Evolutionary conservation across 2,888 invertebrate genomes (phyloP).

Genomic region (Galeruca laticollis): DNA sequence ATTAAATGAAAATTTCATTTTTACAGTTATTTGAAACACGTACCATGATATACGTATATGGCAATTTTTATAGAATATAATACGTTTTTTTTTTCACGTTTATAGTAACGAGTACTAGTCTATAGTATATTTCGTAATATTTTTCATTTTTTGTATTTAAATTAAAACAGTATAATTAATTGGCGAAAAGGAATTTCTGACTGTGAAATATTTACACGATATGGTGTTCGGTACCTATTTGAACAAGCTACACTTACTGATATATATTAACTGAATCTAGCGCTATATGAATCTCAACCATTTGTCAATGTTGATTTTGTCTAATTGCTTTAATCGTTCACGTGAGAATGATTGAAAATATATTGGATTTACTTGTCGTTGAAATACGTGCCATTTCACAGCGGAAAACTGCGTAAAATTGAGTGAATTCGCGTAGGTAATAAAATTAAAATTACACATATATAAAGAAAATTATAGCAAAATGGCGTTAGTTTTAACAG

Average conservation of each 20-base stretch:
- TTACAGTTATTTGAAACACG: no score
- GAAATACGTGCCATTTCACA: constrained; percentile 9
- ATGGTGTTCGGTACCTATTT: constrained; percentile 40
- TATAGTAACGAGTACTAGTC: no score
- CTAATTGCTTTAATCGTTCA: constrained; percentile 31
- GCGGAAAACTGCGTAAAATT: neutral
- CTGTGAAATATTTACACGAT: neutral
- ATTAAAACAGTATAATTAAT: neutral
- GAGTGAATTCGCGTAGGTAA: neutral
- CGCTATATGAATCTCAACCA: constrained; percentile 29
- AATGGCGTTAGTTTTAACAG: no score
- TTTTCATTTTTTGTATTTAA: no score
- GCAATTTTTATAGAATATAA: no score
- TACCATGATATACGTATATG: no score
- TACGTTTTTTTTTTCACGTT: no score
- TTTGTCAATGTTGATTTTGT: constrained; percentile 37
- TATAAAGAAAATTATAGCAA: no score
- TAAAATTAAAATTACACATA: neutral
- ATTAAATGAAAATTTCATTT: no score
- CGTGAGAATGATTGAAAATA: constrained; percentile 34
- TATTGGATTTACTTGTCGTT: constrained; percentile 22
- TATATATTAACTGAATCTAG: constrained; percentile 29
- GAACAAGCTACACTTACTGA: constrained; percentile 17
- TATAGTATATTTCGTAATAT: no score
- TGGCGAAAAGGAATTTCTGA: neutral